Evolutionary conservation across 2,888 invertebrate genomes (phyloP), one percentile per base, ranked within the genome.

Genomic region (Thereva unica): DNA sequence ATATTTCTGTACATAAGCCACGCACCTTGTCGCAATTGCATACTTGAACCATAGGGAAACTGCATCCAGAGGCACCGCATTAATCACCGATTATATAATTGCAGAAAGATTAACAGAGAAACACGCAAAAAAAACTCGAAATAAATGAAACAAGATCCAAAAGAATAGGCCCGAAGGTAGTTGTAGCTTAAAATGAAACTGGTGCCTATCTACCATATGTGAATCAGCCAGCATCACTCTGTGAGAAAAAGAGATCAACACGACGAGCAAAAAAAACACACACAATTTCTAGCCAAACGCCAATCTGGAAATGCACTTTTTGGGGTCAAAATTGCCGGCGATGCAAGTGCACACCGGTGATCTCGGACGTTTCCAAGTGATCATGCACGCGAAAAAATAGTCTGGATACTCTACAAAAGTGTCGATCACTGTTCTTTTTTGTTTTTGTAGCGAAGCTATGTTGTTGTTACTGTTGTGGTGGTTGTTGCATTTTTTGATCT

Each of bases 361-460:
- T 23, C 59, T 59, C 49, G 45, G 34, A 49, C 45, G 45, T 49
- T 59, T 38, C 40, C 9, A 47, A 10, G 37, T 23, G 59, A 59
- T 59, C 49, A 9, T n/a, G 37, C 38, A 23, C 23, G 23, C 23
- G 23, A 23, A 23, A 23, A 47, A 37, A 59, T 44, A 38, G 23
- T 45, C 34, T 59, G 59, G 37, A 59, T 59, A 59, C 40, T 59
- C 61, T 50, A 63, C 44, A 64, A 64, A 64, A 53, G 64, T 64
- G 64, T 64, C 53, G 64, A 64, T 64, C 64, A 64, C 37, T 64
- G 52, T 63, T 52, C 35, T 63, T 59, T 63, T n/a, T 63, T 41
- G n/a, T 12, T 44, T 34, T 45, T 23, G 23, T 23, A 23, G 23
- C 23, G 23, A 23, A 23, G 23, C 23, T 23, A 23, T 23, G 23